Evolutionary conservation across 2,888 invertebrate genomes (phyloP).

Genomic region (Agonopterix heracliana): DNA sequence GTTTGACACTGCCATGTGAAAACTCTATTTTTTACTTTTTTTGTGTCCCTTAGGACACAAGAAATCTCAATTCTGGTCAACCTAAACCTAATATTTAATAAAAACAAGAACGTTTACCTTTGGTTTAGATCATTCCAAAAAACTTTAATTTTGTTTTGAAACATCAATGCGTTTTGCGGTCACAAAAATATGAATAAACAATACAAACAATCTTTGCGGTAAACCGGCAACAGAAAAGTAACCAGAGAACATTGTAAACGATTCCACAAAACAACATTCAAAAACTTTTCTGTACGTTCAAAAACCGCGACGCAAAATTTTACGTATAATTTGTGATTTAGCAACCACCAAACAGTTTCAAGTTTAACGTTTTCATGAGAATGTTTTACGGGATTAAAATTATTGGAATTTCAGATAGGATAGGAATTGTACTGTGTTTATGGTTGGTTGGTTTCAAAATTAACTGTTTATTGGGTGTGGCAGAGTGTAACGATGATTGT

Average conservation of each 20-base stretch:
- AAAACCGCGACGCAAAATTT: conserved; percentile 3
- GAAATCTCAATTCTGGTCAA: no score
- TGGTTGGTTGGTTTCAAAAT: not conserved
- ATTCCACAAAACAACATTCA: conserved; percentile 1
- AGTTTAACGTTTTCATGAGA: not conserved
- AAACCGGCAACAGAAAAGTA: conserved; percentile 5
- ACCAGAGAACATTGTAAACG: conserved; percentile 1
- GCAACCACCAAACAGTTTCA: not conserved
- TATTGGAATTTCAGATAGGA: not conserved
- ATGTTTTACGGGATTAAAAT: not conserved
- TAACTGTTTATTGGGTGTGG: not conserved
- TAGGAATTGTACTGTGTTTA: not conserved
- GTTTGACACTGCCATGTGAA: no score
- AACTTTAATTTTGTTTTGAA: no score
- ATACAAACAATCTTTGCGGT: conserved; percentile 2
- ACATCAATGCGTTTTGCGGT: not conserved
- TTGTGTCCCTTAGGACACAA: no score
- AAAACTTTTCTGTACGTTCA: conserved; percentile 4
- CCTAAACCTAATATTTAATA: no score
- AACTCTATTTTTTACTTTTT: no score
- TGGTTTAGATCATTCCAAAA: no score
- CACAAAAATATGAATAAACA: not conserved
- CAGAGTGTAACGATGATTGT: not conserved
- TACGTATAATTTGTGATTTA: conserved; percentile 2
- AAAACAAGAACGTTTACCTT: no score